A percentile compares a stretch with the other conserved stretches of the same genome.
phyloP scores from a whole-genome alignment of 2,113 vertebrate genomes.

The Spermophilus dauricus region DNA sequence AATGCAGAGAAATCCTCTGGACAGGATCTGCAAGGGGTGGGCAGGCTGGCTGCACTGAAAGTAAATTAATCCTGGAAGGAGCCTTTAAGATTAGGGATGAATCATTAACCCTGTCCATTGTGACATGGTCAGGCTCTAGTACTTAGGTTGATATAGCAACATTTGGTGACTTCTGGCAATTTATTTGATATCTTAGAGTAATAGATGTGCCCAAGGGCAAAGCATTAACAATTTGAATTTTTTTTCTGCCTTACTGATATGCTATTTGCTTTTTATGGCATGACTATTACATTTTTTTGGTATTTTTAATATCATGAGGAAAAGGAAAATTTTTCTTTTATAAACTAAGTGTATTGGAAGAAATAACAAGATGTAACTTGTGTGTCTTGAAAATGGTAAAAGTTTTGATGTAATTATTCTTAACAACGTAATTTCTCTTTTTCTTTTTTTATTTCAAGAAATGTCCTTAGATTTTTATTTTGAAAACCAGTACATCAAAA shows the following conservation, averaged over 20 bases:
- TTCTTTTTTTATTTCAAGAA: conserved; percentile 34
- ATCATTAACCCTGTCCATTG: conserved; percentile 80
- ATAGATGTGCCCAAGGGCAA: background rate
- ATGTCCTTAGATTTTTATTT: conserved; percentile 32
- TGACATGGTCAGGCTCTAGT: conserved; percentile 2
- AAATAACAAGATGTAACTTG: background rate
- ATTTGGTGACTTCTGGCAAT: conserved; percentile 57
- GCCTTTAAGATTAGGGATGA: conserved; percentile 77
- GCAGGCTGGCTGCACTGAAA: conserved; percentile 59
- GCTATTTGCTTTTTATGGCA: conserved; percentile 49
- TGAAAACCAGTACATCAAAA: conserved; percentile 21
- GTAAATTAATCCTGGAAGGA: conserved; percentile 74
- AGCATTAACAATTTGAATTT: conserved; percentile 8
- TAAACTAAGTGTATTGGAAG: background rate
- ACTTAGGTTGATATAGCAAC: conserved; percentile 41
- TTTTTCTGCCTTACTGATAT: background rate
- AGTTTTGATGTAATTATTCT: conserved; percentile 44
- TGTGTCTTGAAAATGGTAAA: background rate
- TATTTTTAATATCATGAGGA: conserved; percentile 28
- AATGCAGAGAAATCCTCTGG: conserved; percentile 64
- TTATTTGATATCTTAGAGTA: conserved; percentile 49
- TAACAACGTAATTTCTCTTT: background rate
- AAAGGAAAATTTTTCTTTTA: background rate
- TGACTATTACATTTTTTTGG: background rate
- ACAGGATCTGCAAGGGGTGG: background rate